Conservation (phyloP, 1,140 invertebrate genomes). For the Diabrotica virgifera region DNA sequence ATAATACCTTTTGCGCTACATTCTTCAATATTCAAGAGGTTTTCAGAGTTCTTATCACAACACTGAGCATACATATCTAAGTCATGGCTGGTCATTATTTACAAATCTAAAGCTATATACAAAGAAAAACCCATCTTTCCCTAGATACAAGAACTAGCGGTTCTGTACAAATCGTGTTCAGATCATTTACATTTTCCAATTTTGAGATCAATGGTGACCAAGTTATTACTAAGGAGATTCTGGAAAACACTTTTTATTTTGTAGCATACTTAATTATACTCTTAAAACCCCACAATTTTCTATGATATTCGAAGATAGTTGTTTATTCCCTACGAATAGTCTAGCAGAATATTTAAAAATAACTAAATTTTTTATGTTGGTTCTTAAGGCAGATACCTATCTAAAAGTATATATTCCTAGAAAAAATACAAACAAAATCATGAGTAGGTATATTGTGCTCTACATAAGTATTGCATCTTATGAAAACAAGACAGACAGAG, state of each 20-base stretch:
- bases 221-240: constrained; percentile 12
- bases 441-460: no score
- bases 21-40: constrained; percentile 13
- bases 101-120: constrained; percentile 43
- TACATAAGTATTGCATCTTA: no score
- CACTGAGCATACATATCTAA: constrained; percentile 33
- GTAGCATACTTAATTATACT: no score
- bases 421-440: no score
- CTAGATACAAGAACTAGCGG: constrained; percentile 30
- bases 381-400: no score
- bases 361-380: no score
- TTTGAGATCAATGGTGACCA: constrained; percentile 45
- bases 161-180: constrained; percentile 34
- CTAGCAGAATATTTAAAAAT: no score
- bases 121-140: constrained; percentile 34
- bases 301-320: no score
- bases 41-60: constrained; percentile 37
- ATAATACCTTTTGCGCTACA: constrained; percentile 24
- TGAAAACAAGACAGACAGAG: no score
- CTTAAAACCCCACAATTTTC: no score
- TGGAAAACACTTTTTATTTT: not conserved
- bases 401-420: no score
- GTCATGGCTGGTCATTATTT: constrained; percentile 42
- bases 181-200: constrained; percentile 40
- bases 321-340: no score